These are phyloP conservation scores for Loripinus fragilis DNA, from an alignment of 2,888 invertebrate genomes.

Conservation along the genomic window DNA sequence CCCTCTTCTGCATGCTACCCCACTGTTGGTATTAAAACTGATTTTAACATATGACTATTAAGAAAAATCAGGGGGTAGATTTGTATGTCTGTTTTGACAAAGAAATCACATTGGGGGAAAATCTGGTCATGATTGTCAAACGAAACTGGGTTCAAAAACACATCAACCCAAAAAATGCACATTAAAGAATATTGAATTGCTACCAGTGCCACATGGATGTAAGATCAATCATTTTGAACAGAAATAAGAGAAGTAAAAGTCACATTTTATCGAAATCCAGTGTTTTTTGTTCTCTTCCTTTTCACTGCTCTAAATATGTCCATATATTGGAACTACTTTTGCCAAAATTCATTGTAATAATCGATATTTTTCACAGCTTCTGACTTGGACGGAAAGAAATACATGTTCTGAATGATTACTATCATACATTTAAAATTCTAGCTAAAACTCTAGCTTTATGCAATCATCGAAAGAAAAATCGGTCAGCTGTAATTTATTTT, in stretches of 20 bases:
- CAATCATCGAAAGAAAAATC: neutral
- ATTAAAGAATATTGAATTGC: neutral
- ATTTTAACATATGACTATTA: neutral
- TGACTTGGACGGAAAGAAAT: too few species aligned
- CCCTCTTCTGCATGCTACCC: conserved; percentile 70
- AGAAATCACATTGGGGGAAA: neutral
- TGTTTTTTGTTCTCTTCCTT: conserved; percentile 11
- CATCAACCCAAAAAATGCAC: neutral
- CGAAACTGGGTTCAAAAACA: neutral
- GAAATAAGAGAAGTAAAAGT: neutral
- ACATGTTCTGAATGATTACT: too few species aligned
- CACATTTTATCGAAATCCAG: conserved; percentile 8
- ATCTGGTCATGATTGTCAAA: neutral
- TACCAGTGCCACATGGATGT: conserved; percentile 40
- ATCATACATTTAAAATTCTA: too few species aligned
- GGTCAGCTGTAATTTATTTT: conserved; percentile 14
- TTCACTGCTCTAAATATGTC: conserved; percentile 27
- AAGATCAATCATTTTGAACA: conserved; percentile 21
- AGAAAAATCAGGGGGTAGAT: neutral
- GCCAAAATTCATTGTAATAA: too few species aligned
- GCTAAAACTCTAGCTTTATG: too few species aligned
- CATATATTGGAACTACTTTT: conserved; percentile 55
- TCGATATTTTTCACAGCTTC: too few species aligned
- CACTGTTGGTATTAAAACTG: conserved; percentile 4
- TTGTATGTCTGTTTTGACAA: conserved; percentile 11